Evolutionary conservation across 2,888 invertebrate genomes (phyloP).

Genomic region (Schizotus pectinicornis): DNA sequence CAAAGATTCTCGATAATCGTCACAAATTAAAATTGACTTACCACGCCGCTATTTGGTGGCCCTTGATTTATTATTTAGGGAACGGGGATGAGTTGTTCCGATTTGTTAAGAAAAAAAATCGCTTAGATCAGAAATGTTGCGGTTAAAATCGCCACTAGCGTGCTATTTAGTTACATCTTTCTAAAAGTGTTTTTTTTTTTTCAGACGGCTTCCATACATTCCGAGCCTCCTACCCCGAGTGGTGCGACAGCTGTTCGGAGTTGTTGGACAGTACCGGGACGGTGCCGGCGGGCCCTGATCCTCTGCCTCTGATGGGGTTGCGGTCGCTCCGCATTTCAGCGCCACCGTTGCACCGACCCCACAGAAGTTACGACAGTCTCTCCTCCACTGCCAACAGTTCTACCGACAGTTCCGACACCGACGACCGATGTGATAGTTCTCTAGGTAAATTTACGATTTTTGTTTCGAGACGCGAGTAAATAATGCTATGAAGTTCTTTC

Average conservation of each 20-base stretch:
- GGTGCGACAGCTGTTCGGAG: conserved; percentile 83
- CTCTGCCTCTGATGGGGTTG: conserved; percentile 54
- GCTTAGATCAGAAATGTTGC: too few relatives aligned
- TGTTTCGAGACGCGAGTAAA: conserved; percentile 5
- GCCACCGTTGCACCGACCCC: conserved; percentile 47
- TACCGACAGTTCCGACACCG: conserved; percentile 58
- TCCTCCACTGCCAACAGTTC: conserved; percentile 57
- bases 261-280: conserved; percentile 47
- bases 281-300: conserved; percentile 48
- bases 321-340: conserved; percentile 55
- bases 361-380: conserved; percentile 53
- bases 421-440: conserved; percentile 60
- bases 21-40: too few relatives aligned
- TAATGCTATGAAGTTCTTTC: conserved; percentile 32
- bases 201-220: conserved; percentile 88
- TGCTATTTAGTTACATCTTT: background rate
- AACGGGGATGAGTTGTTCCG: too few relatives aligned
- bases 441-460: conserved; percentile 48
- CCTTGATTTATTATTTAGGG: too few relatives aligned
- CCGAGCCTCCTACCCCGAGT: conserved; percentile 85
- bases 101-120: too few relatives aligned
- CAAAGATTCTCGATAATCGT: too few relatives aligned
- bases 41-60: too few relatives aligned
- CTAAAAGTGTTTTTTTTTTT: conserved; percentile 48
- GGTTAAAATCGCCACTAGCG: too few relatives aligned